A percentile compares a stretch with the other conserved stretches of the same genome.
These are phyloP conservation scores for Choristoneura rosaceana DNA, from an alignment of 2,888 invertebrate species.

Conservation along the genomic window DNA sequence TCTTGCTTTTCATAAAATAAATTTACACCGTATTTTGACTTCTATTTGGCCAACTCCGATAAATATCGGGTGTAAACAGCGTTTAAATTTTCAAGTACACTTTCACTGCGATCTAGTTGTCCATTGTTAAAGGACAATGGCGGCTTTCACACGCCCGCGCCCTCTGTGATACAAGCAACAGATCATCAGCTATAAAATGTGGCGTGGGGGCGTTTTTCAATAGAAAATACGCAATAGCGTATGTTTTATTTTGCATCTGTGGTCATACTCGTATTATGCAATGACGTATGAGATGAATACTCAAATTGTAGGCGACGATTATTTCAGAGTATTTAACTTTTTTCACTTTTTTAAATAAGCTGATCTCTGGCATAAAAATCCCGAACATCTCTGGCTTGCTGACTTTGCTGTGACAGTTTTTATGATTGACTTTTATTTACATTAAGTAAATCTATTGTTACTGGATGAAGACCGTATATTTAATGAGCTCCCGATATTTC, in stretches of 20 bases:
- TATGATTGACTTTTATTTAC: too few species aligned
- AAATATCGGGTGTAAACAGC: slow-evolving; percentile 14
- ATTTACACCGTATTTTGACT: not conserved
- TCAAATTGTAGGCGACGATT: not conserved
- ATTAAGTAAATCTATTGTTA: too few species aligned
- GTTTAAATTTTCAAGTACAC: slow-evolving; percentile 50
- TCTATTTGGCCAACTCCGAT: not conserved
- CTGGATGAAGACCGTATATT: too few species aligned
- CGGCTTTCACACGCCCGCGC: slow-evolving; percentile 70
- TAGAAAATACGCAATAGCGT: slow-evolving; percentile 5
- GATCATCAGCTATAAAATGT: slow-evolving; percentile 61
- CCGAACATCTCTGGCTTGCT: too few species aligned
- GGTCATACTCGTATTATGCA: not conserved
- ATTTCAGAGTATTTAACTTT: not conserved
- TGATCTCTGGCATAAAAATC: too few species aligned
- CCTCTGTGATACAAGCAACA: slow-evolving; percentile 54
- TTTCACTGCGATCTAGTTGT: slow-evolving; percentile 76
- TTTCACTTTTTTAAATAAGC: too few species aligned
- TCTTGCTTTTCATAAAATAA: not conserved
- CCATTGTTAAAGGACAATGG: slow-evolving; percentile 75
- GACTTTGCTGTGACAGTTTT: too few species aligned
- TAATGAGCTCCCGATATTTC: too few species aligned
- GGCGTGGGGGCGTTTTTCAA: slow-evolving; percentile 19
- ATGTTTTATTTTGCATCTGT: slow-evolving; percentile 14
- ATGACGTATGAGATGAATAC: not conserved